Conservation (phyloP, 2,888 invertebrate species). For the Drosophila fulvimacula region DNA sequence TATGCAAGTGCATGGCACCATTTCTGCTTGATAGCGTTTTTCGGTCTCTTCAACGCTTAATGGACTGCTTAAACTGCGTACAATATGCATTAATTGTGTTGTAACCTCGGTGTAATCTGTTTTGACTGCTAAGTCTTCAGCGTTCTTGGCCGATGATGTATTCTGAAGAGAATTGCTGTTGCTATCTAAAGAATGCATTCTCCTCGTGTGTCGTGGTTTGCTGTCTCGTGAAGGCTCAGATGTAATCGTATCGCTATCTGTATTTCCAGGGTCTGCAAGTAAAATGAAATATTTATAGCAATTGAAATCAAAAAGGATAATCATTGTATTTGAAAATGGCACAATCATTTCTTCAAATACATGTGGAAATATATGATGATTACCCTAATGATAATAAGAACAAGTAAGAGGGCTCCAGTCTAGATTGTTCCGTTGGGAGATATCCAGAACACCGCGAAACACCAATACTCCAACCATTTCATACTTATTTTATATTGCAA, state of each 20-base stretch:
- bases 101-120: slow-evolving; percentile 45
- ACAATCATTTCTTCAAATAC: too few relatives aligned
- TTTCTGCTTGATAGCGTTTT: slow-evolving; percentile 49
- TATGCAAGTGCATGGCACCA: slow-evolving; percentile 75
- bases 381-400: too few relatives aligned
- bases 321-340: too few relatives aligned
- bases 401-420: too few relatives aligned
- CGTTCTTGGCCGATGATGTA: slow-evolving; percentile 22
- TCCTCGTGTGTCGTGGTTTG: slow-evolving; percentile 45
- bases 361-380: too few relatives aligned
- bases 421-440: too few relatives aligned
- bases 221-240: slow-evolving; percentile 81
- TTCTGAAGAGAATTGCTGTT: slow-evolving; percentile 61
- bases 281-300: not conserved
- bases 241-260: slow-evolving; percentile 79
- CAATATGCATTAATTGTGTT: slow-evolving; percentile 62
- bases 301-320: not conserved
- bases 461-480: too few relatives aligned
- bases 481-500: too few relatives aligned
- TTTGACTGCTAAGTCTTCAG: slow-evolving; percentile 2
- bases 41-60: slow-evolving; percentile 53
- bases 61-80: slow-evolving; percentile 52
- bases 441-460: too few relatives aligned
- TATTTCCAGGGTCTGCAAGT: slow-evolving; percentile 58
- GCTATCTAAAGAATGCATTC: slow-evolving; percentile 64